Percentiles rank a stretch among this genome's conserved stretches.
Evolutionary conservation across 2,113 vertebrate species (phyloP).

Genomic region (Conger conger): DNA sequence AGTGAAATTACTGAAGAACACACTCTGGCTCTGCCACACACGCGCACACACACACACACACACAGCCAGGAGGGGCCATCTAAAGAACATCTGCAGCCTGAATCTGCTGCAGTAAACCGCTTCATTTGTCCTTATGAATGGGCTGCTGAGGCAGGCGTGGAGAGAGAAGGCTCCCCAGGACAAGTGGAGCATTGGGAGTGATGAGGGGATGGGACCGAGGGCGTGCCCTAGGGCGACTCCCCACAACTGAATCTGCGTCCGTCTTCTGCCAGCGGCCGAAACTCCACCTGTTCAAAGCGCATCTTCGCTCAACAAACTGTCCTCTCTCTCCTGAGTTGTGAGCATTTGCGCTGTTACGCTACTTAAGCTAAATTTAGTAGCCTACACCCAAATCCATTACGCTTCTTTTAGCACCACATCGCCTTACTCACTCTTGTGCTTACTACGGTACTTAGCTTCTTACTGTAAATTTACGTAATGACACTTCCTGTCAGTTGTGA

Average conservation of each 20-base stretch:
- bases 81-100: neutral
- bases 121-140: neutral
- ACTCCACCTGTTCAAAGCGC: neutral
- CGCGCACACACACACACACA: neutral
- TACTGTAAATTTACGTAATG: neutral
- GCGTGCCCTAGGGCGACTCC: neutral
- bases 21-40: neutral
- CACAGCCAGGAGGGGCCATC: neutral
- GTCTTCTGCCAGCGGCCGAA: neutral
- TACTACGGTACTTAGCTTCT: neutral
- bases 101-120: neutral
- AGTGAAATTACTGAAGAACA: neutral
- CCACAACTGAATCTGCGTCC: neutral
- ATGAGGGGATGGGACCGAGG: slow-evolving; percentile 1
- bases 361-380: neutral
- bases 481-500: too few relatives aligned
- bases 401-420: neutral
- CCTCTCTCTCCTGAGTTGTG: neutral
- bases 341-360: neutral
- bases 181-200: slow-evolving; percentile 2
- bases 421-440: neutral
- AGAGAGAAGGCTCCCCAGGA: slow-evolving; percentile 31
- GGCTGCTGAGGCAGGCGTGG: neutral
- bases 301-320: neutral
- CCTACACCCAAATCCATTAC: neutral